Evolutionary conservation across 2,888 invertebrate genomes (phyloP).

Genomic region (Anarsia innoxiella): DNA sequence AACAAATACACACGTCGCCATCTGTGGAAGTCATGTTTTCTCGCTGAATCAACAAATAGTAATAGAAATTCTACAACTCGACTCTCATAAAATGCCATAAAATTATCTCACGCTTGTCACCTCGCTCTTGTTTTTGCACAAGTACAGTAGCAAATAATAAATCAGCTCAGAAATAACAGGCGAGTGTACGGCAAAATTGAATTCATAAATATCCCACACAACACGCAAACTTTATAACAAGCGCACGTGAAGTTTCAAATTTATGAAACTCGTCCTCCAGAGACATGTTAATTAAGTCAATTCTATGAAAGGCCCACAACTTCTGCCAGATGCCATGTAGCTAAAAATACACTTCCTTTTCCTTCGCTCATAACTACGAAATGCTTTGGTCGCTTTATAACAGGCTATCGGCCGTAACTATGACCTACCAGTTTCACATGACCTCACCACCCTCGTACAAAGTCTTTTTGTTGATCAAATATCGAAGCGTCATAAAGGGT

Average conservation of each 20-base stretch:
- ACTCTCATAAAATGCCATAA: no score
- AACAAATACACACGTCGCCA: no score
- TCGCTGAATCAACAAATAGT: no score
- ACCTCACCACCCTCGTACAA: slow-evolving; percentile 35
- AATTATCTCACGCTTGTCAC: no score
- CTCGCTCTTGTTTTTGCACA: no score
- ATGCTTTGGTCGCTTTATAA: slow-evolving; percentile 62
- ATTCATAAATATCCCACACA: no score
- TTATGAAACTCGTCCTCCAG: slow-evolving; percentile 43
- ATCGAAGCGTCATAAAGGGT: slow-evolving; percentile 36
- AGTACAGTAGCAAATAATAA: no score
- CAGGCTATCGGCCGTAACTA: slow-evolving; percentile 61
- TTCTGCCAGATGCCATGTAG: slow-evolving; percentile 60
- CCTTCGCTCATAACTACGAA: slow-evolving; percentile 69
- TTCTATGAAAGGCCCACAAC: slow-evolving; percentile 59
- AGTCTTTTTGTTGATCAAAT: slow-evolving; percentile 31
- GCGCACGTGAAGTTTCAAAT: slow-evolving; percentile 45
- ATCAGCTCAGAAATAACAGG: no score
- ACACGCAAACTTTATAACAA: slow-evolving; percentile 6
- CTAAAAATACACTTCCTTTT: slow-evolving; percentile 73
- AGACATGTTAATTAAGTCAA: slow-evolving; percentile 65
- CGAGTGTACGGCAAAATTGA: no score
- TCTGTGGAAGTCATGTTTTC: no score
- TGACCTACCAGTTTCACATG: slow-evolving; percentile 42
- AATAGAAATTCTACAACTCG: no score